Percentiles rank a stretch among this genome's conserved stretches.
These are phyloP conservation scores for Caenorhabditis remanei DNA, from an alignment of 1,140 invertebrate species.

Conservation along the genomic window DNA sequence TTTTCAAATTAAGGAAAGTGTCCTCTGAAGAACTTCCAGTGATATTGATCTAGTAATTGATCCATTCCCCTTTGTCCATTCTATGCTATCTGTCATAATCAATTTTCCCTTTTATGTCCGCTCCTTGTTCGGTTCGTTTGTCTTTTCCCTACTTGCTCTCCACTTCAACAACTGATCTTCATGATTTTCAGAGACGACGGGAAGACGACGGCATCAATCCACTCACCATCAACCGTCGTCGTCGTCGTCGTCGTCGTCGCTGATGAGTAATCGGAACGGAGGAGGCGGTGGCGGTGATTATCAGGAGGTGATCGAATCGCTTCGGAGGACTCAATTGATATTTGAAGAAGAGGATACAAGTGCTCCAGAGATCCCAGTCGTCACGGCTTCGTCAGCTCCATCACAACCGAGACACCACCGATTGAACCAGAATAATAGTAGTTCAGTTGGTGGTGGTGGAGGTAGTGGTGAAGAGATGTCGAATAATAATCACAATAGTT, in stretches of 20 bases:
- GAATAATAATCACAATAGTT: slow-evolving; percentile 4
- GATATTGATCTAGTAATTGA: too few species aligned
- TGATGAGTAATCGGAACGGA: slow-evolving; percentile 52
- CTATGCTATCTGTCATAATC: too few species aligned
- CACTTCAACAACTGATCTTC: neutral
- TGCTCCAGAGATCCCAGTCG: neutral
- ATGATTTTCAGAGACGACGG: slow-evolving; percentile 26
- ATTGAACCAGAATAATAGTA: neutral
- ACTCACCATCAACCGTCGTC: neutral
- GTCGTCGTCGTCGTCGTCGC: slow-evolving; percentile 3
- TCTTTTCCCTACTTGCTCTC: neutral
- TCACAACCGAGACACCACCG: slow-evolving; percentile 1
- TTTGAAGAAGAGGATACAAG: slow-evolving; percentile 9
- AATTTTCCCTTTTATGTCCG: too few species aligned
- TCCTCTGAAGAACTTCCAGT: too few species aligned
- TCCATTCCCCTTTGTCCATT: too few species aligned
- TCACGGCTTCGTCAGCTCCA: neutral
- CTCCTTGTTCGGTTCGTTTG: neutral
- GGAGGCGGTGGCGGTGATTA: slow-evolving; percentile 24
- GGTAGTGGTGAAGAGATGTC: neutral
- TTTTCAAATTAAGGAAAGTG: too few species aligned
- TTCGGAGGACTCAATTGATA: slow-evolving; percentile 7
- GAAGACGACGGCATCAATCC: slow-evolving; percentile 26
- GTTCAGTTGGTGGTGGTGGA: neutral
- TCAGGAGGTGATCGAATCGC: slow-evolving; percentile 29